Evolutionary conservation across 1,140 invertebrate genomes (phyloP).

Genomic region (Heliconius himera): DNA sequence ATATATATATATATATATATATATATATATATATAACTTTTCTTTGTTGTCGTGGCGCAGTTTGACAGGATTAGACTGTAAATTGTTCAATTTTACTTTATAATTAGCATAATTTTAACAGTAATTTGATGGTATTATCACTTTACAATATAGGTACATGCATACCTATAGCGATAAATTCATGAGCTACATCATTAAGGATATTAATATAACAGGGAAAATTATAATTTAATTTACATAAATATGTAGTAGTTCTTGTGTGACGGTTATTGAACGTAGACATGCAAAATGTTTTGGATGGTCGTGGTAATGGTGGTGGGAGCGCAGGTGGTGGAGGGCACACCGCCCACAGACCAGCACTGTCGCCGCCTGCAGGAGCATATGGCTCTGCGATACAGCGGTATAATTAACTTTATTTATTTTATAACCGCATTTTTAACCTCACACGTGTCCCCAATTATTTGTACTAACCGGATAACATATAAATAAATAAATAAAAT

Average conservation of each 20-base stretch:
- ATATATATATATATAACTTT: too few species aligned
- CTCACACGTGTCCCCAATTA: too few species aligned
- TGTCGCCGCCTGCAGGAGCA: background rate
- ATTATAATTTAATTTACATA: background rate
- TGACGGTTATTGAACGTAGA: background rate
- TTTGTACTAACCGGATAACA: too few species aligned
- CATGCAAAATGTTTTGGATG: background rate
- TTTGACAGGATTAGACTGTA: too few species aligned
- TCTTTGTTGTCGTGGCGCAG: too few species aligned
- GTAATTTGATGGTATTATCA: too few species aligned
- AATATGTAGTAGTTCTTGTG: background rate
- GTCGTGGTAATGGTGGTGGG: background rate
- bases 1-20: too few species aligned
- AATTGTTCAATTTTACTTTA: too few species aligned
- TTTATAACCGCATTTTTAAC: too few species aligned
- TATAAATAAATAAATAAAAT: too few species aligned
- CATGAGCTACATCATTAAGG: background rate
- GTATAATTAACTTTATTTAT: background rate
- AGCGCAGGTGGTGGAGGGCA: background rate
- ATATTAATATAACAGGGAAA: background rate
- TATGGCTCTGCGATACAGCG: background rate
- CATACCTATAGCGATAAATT: background rate
- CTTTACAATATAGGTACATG: background rate
- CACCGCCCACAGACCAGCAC: background rate
- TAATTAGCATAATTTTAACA: too few species aligned